These are phyloP conservation scores for Anthopleura sola DNA, from an alignment of 64 coral and sea anemone species.

Conservation along the genomic window DNA sequence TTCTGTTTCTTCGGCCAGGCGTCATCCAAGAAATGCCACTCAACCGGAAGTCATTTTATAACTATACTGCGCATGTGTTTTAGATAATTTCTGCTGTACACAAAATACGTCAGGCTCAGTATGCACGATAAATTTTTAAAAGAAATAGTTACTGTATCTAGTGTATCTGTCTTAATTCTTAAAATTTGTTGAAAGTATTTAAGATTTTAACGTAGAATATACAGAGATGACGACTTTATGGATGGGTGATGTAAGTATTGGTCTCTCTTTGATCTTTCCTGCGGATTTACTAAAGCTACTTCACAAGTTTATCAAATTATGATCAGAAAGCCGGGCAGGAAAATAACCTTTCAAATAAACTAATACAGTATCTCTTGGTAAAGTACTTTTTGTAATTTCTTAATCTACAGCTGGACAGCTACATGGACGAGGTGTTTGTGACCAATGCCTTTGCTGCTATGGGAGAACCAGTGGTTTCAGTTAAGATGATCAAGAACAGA, in stretches of 20 bases:
- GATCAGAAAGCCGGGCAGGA: too few species aligned
- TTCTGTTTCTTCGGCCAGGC: too few species aligned
- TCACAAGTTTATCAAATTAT: not conserved
- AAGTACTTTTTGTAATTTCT: not conserved
- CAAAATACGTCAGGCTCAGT: not conserved
- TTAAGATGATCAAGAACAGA: constrained; percentile 95
- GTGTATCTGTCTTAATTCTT: not conserved
- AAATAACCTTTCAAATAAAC: too few species aligned
- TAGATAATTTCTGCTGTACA: not conserved
- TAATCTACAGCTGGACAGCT: constrained; percentile 65
- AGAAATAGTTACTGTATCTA: too few species aligned
- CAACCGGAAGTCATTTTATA: not conserved
- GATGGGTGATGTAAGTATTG: constrained; percentile 98
- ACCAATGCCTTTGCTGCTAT: constrained; percentile 88
- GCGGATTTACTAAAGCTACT: not conserved
- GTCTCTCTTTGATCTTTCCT: not conserved
- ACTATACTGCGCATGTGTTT: not conserved
- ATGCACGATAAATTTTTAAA: not conserved
- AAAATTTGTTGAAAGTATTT: not conserved
- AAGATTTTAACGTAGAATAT: too few species aligned
- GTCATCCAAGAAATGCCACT: not conserved
- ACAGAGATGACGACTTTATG: constrained; percentile 80
- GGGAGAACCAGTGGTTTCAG: constrained; percentile 71
- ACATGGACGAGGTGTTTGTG: constrained; percentile 91
- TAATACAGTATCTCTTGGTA: too few species aligned